Percentiles rank a stretch among this genome's conserved stretches.
Evolutionary conservation across 1,140 invertebrate genomes (phyloP).

Genomic region (Arctopsyche grandis): DNA sequence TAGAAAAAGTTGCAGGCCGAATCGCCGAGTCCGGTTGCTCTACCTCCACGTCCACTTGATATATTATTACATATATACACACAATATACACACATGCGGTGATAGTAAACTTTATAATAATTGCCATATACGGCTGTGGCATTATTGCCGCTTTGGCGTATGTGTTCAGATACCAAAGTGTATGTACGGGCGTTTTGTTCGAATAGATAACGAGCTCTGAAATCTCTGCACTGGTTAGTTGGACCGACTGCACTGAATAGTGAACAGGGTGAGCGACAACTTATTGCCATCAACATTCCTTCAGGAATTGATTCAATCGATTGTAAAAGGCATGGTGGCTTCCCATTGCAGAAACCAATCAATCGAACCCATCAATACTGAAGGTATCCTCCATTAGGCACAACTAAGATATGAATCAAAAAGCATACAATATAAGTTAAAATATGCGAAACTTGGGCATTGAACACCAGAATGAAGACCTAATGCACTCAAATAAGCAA

Average conservation of each 20-base stretch:
- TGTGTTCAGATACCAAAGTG: background rate
- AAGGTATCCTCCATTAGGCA: no score
- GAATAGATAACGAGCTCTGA: background rate
- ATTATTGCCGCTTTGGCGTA: background rate
- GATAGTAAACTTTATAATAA: constrained; percentile 11
- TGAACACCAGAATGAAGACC: no score
- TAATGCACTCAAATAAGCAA: no score
- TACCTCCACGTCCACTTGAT: background rate
- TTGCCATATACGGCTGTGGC: background rate
- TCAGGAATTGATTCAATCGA: background rate
- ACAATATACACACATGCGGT: background rate
- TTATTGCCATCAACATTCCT: background rate
- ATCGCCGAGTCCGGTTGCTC: no score
- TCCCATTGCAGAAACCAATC: no score
- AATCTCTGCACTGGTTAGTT: background rate
- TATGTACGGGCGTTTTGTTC: background rate
- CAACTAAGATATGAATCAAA: no score
- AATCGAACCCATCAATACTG: no score
- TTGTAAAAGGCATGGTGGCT: background rate
- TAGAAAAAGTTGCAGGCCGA: no score
- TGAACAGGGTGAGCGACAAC: background rate
- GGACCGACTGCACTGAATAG: background rate
- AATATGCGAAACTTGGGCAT: no score
- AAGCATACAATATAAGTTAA: no score
- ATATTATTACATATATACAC: background rate